Evolutionary conservation across 2,113 vertebrate species (phyloP).

Genomic region (Zingel zingel): DNA sequence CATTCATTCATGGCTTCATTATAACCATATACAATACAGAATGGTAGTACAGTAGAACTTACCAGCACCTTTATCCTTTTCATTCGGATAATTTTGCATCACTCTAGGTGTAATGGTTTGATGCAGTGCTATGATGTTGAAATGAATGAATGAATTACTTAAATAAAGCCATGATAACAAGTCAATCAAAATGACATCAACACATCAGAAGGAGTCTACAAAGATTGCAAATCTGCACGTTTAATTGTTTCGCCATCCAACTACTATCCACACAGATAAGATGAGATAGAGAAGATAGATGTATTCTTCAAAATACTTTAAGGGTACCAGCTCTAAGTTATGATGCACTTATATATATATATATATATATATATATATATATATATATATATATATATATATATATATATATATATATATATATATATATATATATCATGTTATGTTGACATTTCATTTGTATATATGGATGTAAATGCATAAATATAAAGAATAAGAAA

Average conservation of each 20-base stretch:
- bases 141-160: not conserved
- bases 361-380: too few relatives aligned
- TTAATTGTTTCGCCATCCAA: not conserved
- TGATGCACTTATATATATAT: too few relatives aligned
- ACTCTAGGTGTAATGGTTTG: fast-evolving
- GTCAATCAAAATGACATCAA: not conserved
- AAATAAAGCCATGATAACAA: not conserved
- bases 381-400: not conserved
- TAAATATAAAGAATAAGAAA: not conserved
- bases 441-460: not conserved
- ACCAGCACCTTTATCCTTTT: not conserved
- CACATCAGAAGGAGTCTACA: not conserved
- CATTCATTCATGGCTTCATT: not conserved
- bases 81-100: fast-evolving
- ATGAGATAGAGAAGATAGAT: too few relatives aligned
- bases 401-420: too few relatives aligned
- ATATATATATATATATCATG: not conserved
- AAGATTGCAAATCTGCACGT: not conserved
- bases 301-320: not conserved
- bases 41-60: not conserved
- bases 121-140: not conserved
- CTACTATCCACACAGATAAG: not conserved
- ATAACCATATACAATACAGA: not conserved
- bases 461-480: not conserved
- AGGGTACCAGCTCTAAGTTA: too few relatives aligned